phyloP scores from a whole-genome alignment of 2,888 invertebrate species.

The Automeris io region DNA sequence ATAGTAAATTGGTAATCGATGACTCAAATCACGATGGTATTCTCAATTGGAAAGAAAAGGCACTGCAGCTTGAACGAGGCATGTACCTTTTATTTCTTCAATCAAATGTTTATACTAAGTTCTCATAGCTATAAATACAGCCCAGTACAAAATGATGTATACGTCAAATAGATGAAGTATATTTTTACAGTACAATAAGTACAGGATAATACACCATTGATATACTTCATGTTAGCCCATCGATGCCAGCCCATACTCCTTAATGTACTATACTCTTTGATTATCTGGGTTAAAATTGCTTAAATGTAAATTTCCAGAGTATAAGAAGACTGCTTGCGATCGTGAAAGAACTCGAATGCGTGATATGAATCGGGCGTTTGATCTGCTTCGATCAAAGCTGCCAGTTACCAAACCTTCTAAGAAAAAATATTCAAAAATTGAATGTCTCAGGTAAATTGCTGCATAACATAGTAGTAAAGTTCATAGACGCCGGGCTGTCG shows the following conservation, averaged over 20 bases:
- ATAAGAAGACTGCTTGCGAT: conserved; percentile 90
- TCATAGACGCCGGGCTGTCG: no score
- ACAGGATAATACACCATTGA: no score
- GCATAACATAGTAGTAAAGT: no score
- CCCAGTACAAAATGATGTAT: no score
- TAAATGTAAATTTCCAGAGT: conserved; percentile 71
- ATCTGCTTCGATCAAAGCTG: conserved; percentile 83
- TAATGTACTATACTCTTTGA: background rate
- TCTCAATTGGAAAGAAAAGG: conserved; percentile 75
- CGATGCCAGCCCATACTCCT: background rate
- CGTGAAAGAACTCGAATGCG: conserved; percentile 89
- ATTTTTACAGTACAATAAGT: no score
- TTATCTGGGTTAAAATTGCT: background rate
- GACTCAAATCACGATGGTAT: conserved; percentile 37
- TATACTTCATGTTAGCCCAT: no score
- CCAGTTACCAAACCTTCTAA: conserved; percentile 88
- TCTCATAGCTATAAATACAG: no score
- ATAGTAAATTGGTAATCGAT: conserved; percentile 38
- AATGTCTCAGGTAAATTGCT: conserved; percentile 84
- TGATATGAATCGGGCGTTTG: conserved; percentile 91
- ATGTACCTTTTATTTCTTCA: no score
- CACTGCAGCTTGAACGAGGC: conserved; percentile 80
- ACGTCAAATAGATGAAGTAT: no score
- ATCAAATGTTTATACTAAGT: no score
- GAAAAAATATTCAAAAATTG: conserved; percentile 91